Conservation (phyloP, 92 coral and sea anemone genomes). For the Zoanthus sociatus region DNA sequence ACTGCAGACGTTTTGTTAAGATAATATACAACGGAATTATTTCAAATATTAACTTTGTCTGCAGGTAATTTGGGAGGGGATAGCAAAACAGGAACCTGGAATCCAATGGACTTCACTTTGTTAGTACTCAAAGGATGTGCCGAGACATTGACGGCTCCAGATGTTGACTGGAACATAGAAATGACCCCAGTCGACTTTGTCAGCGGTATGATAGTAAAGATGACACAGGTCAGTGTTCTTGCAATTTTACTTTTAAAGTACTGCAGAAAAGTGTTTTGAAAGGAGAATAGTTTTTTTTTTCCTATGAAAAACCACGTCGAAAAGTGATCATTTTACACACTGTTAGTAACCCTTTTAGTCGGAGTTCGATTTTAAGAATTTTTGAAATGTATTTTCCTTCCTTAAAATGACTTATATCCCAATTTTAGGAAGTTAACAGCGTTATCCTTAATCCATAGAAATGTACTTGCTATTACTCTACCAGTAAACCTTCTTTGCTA, state of each 20-base stretch:
- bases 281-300: too few species aligned
- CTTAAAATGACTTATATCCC: too few species aligned
- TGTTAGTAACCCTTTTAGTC: too few species aligned
- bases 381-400: too few species aligned
- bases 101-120: slow-evolving; percentile 85
- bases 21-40: not conserved
- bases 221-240: slow-evolving; percentile 75
- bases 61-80: slow-evolving; percentile 87
- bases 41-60: not conserved
- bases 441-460: too few species aligned
- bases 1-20: not conserved
- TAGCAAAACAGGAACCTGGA: slow-evolving; percentile 75
- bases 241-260: not conserved
- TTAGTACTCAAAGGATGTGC: slow-evolving; percentile 79
- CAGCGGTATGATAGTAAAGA: slow-evolving; percentile 82
- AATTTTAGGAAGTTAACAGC: too few species aligned
- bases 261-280: not conserved
- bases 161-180: slow-evolving; percentile 86
- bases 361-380: too few species aligned
- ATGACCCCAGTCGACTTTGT: slow-evolving; percentile 93
- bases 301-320: not conserved
- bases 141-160: slow-evolving; percentile 78
- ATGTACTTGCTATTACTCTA: too few species aligned
- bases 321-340: too few species aligned
- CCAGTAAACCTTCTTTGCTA: too few species aligned